phyloP scores from a whole-genome alignment of 2,888 invertebrate species.

The Andrena flavipes region DNA sequence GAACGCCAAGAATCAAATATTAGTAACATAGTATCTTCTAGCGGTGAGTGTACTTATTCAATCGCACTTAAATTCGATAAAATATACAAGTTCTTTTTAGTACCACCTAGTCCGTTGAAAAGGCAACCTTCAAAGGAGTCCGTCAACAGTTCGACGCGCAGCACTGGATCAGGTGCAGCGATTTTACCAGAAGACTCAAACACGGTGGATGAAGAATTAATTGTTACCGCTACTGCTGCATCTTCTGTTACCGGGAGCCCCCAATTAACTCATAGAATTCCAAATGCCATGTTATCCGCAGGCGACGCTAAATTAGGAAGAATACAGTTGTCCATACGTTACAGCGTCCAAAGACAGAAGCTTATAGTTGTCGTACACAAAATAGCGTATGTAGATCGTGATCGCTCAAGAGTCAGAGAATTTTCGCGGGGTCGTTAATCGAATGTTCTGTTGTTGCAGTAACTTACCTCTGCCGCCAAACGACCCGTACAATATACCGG shows the following conservation, averaged over 20 bases:
- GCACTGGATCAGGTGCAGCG: conserved; percentile 69
- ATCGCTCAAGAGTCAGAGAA: neutral
- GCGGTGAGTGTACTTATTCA: conserved; percentile 67
- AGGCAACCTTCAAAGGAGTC: conserved; percentile 82
- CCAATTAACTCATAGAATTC: conserved; percentile 87
- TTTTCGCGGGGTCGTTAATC: neutral
- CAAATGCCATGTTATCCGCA: conserved; percentile 88
- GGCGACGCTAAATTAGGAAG: conserved; percentile 92
- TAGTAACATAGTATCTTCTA: conserved; percentile 73
- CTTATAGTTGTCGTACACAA: conserved; percentile 95
- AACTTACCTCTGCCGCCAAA: conserved; percentile 90
- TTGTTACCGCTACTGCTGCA: conserved; percentile 76
- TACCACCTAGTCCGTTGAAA: conserved; percentile 79
- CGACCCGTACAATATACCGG: conserved; percentile 93
- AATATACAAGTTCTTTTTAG: conserved; percentile 60
- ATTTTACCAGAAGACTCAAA: conserved; percentile 58
- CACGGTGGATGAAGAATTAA: conserved; percentile 77
- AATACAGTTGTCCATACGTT: conserved; percentile 93
- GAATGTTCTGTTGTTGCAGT: conserved; percentile 83
- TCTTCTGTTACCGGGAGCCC: conserved; percentile 80
- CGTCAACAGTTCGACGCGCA: conserved; percentile 75
- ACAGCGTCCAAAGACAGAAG: conserved; percentile 93
- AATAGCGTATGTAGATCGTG: conserved; percentile 90
- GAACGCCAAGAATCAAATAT: conserved; percentile 81
- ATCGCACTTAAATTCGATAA: neutral